These are phyloP conservation scores for Euspilapteryx auroguttella DNA, from an alignment of 2,888 invertebrate genomes.

Conservation along the genomic window DNA sequence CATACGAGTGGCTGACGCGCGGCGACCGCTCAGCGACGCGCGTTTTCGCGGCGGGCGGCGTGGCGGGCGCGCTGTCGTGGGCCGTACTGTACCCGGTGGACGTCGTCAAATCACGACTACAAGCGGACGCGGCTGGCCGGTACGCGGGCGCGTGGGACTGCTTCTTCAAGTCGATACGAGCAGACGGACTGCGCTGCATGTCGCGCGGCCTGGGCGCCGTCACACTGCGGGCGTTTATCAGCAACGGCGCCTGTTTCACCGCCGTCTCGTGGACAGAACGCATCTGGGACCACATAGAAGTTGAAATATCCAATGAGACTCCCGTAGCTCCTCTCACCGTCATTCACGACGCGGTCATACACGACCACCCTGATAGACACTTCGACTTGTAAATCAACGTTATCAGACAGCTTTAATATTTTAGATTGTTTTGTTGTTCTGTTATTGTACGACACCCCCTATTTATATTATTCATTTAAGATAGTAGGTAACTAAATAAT, in stretches of 20 bases:
- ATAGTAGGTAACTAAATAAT: constrained; percentile 10
- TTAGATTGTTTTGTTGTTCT: no score
- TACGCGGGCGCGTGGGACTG: constrained; percentile 78
- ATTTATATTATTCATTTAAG: no score
- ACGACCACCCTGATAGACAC: constrained; percentile 28
- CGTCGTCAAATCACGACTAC: constrained; percentile 86
- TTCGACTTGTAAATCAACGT: constrained; percentile 22
- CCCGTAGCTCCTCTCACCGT: constrained; percentile 16
- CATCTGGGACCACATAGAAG: constrained; percentile 33
- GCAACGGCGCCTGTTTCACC: constrained; percentile 90
- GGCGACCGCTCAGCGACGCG: constrained; percentile 62
- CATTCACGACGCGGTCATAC: constrained; percentile 26
- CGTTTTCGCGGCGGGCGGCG: constrained; percentile 81
- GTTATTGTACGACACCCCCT: no score
- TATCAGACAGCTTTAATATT: no score
- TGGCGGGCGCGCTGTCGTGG: constrained; percentile 88
- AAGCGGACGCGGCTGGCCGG: constrained; percentile 67
- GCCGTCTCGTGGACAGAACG: constrained; percentile 81
- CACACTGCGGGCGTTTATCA: constrained; percentile 85
- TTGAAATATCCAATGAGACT: constrained; percentile 17
- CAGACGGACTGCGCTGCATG: constrained; percentile 74
- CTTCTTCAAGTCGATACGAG: constrained; percentile 64
- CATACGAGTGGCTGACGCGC: constrained; percentile 77
- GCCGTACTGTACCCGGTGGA: constrained; percentile 84
- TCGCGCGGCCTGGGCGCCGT: constrained; percentile 78